These are phyloP conservation scores for Cossypha dichroa DNA, from an alignment of 2,797 vertebrate species.

Conservation along the genomic window DNA sequence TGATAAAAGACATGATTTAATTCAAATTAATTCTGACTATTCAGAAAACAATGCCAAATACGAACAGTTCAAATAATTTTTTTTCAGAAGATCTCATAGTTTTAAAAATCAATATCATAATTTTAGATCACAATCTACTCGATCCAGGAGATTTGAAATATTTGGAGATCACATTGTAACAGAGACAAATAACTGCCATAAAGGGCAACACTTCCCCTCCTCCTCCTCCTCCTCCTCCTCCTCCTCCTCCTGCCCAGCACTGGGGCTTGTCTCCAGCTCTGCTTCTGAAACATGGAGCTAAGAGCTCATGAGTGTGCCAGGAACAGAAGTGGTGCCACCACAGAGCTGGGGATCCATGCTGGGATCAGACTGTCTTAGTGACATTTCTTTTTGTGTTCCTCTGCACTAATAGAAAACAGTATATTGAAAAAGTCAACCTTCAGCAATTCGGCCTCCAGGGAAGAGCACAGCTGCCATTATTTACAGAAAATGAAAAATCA, in stretches of 20 bases:
- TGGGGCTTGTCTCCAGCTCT: background rate
- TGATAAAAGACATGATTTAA: background rate
- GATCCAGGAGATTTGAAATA: background rate
- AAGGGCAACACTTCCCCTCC: background rate
- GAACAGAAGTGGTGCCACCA: background rate
- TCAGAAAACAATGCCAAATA: background rate
- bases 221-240: background rate
- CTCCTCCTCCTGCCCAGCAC: background rate
- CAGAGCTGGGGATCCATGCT: background rate
- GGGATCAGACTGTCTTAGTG: background rate
- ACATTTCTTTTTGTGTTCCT: background rate
- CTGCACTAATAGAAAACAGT: background rate
- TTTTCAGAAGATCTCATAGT: background rate
- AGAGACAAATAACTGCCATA: background rate
- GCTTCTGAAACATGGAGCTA: background rate
- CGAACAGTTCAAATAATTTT: background rate
- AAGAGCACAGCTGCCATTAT: conserved; percentile 38
- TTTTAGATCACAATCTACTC: background rate
- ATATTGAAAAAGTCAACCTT: conserved; percentile 13
- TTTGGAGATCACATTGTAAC: background rate
- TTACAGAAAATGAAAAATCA: conserved; percentile 61
- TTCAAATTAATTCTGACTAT: background rate
- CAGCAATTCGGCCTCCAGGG: background rate
- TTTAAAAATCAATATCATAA: background rate
- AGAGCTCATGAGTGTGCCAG: background rate